Base-by-base conservation (phyloP, 2,797 vertebrate species). In the Notolepis coatsorum region DNA sequence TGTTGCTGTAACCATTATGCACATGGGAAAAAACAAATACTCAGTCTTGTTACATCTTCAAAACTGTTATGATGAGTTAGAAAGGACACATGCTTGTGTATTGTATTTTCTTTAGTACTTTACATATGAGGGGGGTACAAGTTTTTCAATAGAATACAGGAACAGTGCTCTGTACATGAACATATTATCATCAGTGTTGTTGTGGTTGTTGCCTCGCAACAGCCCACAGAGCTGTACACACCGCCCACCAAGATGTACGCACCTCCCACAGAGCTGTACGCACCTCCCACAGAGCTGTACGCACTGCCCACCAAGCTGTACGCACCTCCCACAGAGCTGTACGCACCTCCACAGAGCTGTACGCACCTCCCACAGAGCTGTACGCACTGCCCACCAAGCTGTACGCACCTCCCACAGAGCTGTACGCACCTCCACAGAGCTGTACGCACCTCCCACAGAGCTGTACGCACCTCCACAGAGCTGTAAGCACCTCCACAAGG, bases 91-190 rank as follows among this genome's bases (percentile, higher is more conserved):
- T 61, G 50, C 45, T 70, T 75, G 84, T 88, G 84, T 87, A 82
- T 90, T 91, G 87, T 79, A 89, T 91, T 90, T 91, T 92, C 88
- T 90, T 94, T 92, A 92, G 91, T 94, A 92, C 81, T 93, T 92
- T 88, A 93, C 92, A 94, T 90, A 90, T 75, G 90, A 90, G 80
- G 71, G 86, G 86, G 87, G 89, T 92, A 93, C 91, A 92, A 89
- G 88, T 84, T 84, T 89, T 57, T 84, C 75, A 82, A 87, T 84
- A 93, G 88, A 86, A 91, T 92, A 93, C 91, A 92, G 89, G 86
- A 88, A 91, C 88, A 90, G 91, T 92, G 91, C 89, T 92, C 85
- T 93, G 91, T 92, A 93, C 91, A 94, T 84, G 81, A 89, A 89
- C 82, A 83, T 69, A 78, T 61, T 68, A 73, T 75, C 66, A 71